Percentiles rank a stretch among this genome's conserved stretches.
Evolutionary conservation across 2,888 invertebrate species (phyloP).

Genomic region (Drosophila neotestacea): DNA sequence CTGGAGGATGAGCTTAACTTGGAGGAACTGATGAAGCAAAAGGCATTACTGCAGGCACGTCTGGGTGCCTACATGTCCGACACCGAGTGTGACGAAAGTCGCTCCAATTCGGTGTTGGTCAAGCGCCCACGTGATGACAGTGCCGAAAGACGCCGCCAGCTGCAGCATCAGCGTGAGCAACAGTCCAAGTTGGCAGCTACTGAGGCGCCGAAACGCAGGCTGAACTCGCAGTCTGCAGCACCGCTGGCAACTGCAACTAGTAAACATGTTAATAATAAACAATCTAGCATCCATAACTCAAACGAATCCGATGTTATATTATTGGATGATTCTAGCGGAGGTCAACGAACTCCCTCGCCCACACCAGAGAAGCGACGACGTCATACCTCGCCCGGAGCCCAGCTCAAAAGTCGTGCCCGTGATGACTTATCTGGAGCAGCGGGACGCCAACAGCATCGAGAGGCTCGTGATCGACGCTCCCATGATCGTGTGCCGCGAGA

Average conservation of each 20-base stretch:
- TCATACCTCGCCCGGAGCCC: constrained; percentile 50
- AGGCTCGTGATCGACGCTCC: constrained; percentile 41
- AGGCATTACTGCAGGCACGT: constrained; percentile 92
- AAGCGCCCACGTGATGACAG: constrained; percentile 46
- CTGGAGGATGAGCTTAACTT: constrained; percentile 94
- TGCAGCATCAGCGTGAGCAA: constrained; percentile 21
- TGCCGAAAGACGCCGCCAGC: constrained; percentile 28
- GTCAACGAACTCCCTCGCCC: constrained; percentile 86
- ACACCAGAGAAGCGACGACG: constrained; percentile 78
- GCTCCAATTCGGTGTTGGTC: constrained; percentile 57
- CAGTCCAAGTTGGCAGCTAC: constrained; percentile 31
- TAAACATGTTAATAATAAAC: constrained; percentile 85
- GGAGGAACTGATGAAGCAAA: constrained; percentile 95
- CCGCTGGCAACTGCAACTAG: constrained; percentile 81
- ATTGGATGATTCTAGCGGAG: constrained; percentile 89
- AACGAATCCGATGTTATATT: constrained; percentile 87
- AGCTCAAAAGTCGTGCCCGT: constrained; percentile 43
- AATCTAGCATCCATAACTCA: constrained; percentile 83
- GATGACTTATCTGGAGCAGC: constrained; percentile 48
- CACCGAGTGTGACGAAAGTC: constrained; percentile 87
- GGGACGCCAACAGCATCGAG: constrained; percentile 41
- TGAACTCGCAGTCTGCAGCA: constrained; percentile 64
- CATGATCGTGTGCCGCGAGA: constrained; percentile 28
- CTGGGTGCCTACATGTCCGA: constrained; percentile 91
- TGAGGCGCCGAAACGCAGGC: constrained; percentile 46